A percentile compares a stretch with the other conserved stretches of the same genome.
Conservation (phyloP, 2,888 invertebrate species). For the Mycogona germanica region DNA sequence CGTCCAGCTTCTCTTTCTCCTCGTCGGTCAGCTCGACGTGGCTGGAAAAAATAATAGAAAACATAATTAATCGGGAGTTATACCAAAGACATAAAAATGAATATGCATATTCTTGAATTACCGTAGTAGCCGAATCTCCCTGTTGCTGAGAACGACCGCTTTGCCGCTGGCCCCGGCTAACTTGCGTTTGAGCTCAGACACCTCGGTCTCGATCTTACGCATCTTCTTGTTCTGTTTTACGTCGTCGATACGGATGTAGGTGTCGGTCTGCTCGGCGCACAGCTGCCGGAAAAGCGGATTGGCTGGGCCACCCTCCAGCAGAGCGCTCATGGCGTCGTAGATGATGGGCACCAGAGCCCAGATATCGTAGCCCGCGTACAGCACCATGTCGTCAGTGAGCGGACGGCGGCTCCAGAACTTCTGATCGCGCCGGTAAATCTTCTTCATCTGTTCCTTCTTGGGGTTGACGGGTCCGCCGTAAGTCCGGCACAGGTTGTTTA, state of each 20-base stretch:
- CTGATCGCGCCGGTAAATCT: conserved; percentile 29
- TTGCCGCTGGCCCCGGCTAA: conserved; percentile 44
- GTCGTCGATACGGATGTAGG: conserved; percentile 72
- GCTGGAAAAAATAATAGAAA: conserved; percentile 37
- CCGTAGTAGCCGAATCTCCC: conserved; percentile 75
- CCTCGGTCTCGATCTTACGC: conserved; percentile 81
- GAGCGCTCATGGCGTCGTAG: conserved; percentile 49
- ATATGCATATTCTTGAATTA: conserved; percentile 27
- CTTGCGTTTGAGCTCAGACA: conserved; percentile 70
- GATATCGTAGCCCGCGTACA: conserved; percentile 82
- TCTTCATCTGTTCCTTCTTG: conserved; percentile 61
- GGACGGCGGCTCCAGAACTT: conserved; percentile 77
- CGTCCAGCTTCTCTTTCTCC: conserved; percentile 81
- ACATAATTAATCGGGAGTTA: neutral
- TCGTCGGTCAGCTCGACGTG: conserved; percentile 84
- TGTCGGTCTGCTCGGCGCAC: conserved; percentile 70
- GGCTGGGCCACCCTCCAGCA: neutral
- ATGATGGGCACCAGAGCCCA: conserved; percentile 71
- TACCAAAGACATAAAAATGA: neutral
- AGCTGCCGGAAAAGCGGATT: conserved; percentile 56
- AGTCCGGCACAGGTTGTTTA: conserved; percentile 80
- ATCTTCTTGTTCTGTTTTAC: conserved; percentile 78
- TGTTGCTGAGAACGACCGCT: conserved; percentile 78
- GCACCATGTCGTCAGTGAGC: conserved; percentile 76
- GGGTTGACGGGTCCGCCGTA: conserved; percentile 81